Base-by-base conservation (phyloP, 2,888 invertebrate species). In the Xestoiulus laeticollis region DNA sequence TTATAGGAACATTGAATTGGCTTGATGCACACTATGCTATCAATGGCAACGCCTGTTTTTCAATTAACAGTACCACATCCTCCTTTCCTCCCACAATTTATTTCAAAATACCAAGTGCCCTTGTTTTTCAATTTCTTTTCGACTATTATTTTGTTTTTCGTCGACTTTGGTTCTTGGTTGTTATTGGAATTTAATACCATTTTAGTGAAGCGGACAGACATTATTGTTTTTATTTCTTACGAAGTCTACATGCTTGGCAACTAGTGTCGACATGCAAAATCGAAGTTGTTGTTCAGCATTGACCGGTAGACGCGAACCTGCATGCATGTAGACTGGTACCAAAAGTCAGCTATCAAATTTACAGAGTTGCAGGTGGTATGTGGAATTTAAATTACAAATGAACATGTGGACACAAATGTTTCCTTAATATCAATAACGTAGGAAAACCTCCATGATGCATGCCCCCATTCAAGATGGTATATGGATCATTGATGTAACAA, bases 101-200 rank as follows among this genome's bases (percentile, higher is more conserved):
- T 68, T 68, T 68, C 68, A 22, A 68, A 68, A 26, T 26, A 68
- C 22, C 26, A n/a, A 68, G 68, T 26, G 26, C 68, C 26, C 68
- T 68, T 26, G 68, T 59, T 68, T 68, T 68, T 68, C 68, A 68
- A 68, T 68, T 68, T 68, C 68, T 10, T 68, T 12, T 68, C 68
- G 68, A 26, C 26, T 22, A 59, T 68, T 68, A 68, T 68, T 68
- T 68, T 68, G 8, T 68, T 68, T 12, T 68, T 68, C 26, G 26
- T 26, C 26, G 68, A 68, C 26, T 68, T 68, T 68, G 68, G 26
- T 26, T 26, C 68, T 68, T 12, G 68, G 26, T 10, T 1, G 26
- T 22, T 68, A 68, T 68, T 26, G 68, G 68, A 68, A 68, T 68
- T 68, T 68, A 68, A 26, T 68, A 68, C 22, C 26, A 22, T 22